Base-by-base conservation (phyloP, 2,888 invertebrate genomes). In the Campaea margaritaria region DNA sequence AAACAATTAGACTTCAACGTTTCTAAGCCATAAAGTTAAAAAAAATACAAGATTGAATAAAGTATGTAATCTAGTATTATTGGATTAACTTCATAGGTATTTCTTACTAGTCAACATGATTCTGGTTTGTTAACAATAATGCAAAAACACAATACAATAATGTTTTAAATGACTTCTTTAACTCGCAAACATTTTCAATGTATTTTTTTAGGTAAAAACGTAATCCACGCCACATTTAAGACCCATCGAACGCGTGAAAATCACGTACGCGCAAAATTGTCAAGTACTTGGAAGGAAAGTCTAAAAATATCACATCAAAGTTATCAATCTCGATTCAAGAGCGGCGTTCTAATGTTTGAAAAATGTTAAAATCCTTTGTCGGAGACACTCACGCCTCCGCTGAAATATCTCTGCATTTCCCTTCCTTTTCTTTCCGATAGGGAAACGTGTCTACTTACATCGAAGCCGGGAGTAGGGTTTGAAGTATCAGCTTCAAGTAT, bases 401-500 rank as follows among this genome's bases (percentile, higher is more conserved):
- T 76, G 73, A 78, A 81, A 79, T 76, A 75, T 80, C 77, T 81
- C 82, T 76, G 78, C 78, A 78, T 78, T 76, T 76, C 72, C 75
- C 75, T 78, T 73, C 74, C 74, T 80, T 81, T 77, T 79, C 31
- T 83, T 83, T 86, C 82, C 70, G 75, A 51, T 62, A 60, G 77
- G 72, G 79, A 55, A 51, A 60, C 55, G 60, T 61, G 60, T 55
- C 55, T 56, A 55, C 60, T 61, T 61, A 56, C 51, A 47, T 41
- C 47, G 39, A 31, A 45, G 41, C 44, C 13, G 34, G 45, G 13
- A 11, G 14, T 48, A 53, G 52, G 38, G 52, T 34, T 39, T 13
- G n/a, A 13, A 44, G 4, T 31, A 46, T 43, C 34, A 14, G 7
- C 13, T 14, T 39, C 1, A 1, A 8, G 39, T 31, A 39, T 39